Evolutionary conservation across 2,888 invertebrate species (phyloP).

Genomic region (Pegoplata infirma): DNA sequence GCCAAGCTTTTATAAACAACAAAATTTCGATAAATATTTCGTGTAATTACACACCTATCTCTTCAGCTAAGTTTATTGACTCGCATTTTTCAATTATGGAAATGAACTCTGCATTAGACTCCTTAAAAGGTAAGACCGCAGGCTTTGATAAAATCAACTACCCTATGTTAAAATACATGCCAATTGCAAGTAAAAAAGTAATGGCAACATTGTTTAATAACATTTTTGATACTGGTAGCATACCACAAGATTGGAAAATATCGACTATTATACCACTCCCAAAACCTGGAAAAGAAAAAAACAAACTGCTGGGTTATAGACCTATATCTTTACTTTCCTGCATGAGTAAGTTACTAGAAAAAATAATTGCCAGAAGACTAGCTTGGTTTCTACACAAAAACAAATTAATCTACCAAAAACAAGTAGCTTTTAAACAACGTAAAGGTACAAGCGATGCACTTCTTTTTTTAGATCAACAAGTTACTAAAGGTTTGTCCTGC

Average conservation of each 20-base stretch:
- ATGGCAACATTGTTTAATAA: neutral
- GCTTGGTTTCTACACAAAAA: neutral
- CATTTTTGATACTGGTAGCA: too few relatives aligned
- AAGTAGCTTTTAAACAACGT: neutral
- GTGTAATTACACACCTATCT: neutral
- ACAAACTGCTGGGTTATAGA: neutral
- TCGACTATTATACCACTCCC: neutral
- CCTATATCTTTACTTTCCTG: constrained; percentile 4
- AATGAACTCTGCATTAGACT: neutral
- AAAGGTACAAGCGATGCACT: too few relatives aligned
- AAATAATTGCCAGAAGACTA: neutral
- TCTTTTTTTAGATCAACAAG: constrained; percentile 1
- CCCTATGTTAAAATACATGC: neutral
- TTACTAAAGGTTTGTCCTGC: constrained; percentile 13
- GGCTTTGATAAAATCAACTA: constrained; percentile 4
- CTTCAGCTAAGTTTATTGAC: neutral
- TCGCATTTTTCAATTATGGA: too few relatives aligned
- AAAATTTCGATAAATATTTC: too few relatives aligned
- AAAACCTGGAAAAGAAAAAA: neutral
- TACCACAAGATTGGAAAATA: neutral
- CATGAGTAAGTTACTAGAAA: neutral
- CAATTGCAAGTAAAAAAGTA: neutral
- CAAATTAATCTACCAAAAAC: neutral
- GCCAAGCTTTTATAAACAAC: too few relatives aligned
- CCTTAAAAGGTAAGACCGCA: neutral